Conservation (phyloP, 2,113 vertebrate genomes). For the Glaucidium brasilianum region DNA sequence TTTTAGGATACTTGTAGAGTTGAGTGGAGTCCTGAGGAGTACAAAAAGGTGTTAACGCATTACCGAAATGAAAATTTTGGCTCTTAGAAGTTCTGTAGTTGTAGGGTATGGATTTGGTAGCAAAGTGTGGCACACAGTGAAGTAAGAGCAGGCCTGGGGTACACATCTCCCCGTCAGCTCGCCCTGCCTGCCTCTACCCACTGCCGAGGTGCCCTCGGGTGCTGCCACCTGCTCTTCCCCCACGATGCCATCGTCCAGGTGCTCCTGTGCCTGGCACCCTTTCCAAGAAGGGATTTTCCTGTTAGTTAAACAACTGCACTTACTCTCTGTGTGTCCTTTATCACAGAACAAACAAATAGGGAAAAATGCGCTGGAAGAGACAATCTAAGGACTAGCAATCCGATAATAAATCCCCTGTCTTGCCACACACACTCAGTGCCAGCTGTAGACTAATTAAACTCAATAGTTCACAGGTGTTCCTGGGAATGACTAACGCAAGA, state of each 20-base stretch:
- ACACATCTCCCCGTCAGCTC: not conserved
- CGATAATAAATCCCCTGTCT: conserved; percentile 40
- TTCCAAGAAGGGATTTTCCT: conserved; percentile 5
- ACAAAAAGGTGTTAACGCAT: fast-evolving
- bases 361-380: not conserved
- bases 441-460: conserved; percentile 58
- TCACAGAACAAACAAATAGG: conserved; percentile 45
- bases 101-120: not conserved
- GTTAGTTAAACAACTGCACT: conserved; percentile 23
- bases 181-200: not conserved
- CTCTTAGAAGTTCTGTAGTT: not conserved
- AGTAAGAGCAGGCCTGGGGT: not conserved
- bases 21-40: not conserved
- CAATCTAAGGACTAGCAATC: not conserved
- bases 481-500: conserved; percentile 16
- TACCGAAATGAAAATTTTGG: not conserved
- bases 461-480: conserved; percentile 49
- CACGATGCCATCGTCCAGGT: not conserved
- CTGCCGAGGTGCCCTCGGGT: not conserved
- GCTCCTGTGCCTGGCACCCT: not conserved
- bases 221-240: not conserved
- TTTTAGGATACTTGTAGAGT: not conserved
- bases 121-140: not conserved
- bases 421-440: not conserved
- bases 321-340: conserved; percentile 5